A percentile compares a stretch with the other conserved stretches of the same genome.
Conservation (phyloP, 1,140 invertebrate species). For the Potamilus streckersoni region DNA sequence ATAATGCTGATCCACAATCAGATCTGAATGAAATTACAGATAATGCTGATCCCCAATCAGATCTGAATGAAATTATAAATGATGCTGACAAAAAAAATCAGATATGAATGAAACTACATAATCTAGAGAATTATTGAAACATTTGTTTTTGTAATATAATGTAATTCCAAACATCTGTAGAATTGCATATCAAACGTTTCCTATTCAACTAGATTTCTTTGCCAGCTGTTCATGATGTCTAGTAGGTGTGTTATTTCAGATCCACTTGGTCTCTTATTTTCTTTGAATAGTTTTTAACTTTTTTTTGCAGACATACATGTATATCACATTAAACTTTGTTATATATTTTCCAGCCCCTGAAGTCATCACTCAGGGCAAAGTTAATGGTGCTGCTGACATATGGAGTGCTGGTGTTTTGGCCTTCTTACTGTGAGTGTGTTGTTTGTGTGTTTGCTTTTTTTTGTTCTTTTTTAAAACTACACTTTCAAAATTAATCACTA, state of each 20-base stretch:
- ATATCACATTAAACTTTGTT: slow-evolving; percentile 9
- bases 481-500: neutral
- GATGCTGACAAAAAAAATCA: no score
- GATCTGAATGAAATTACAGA: no score
- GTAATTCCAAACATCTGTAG: no score
- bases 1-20: no score
- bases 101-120: no score
- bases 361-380: slow-evolving; percentile 82
- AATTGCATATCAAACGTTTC: no score
- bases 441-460: neutral
- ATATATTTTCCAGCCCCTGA: slow-evolving; percentile 83
- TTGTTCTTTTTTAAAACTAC: neutral
- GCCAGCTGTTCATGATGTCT: neutral
- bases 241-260: neutral
- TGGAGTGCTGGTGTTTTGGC: slow-evolving; percentile 95
- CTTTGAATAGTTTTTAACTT: neutral
- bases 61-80: no score
- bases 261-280: neutral
- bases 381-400: slow-evolving; percentile 91
- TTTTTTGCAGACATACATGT: neutral
- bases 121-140: no score
- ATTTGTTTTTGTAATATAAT: no score
- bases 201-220: no score
- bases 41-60: no score
- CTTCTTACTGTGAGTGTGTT: slow-evolving; percentile 81